Percentiles rank a stretch among this genome's conserved stretches.
Conservation (phyloP, 2,797 vertebrate species). For the Anabas testudineus region DNA sequence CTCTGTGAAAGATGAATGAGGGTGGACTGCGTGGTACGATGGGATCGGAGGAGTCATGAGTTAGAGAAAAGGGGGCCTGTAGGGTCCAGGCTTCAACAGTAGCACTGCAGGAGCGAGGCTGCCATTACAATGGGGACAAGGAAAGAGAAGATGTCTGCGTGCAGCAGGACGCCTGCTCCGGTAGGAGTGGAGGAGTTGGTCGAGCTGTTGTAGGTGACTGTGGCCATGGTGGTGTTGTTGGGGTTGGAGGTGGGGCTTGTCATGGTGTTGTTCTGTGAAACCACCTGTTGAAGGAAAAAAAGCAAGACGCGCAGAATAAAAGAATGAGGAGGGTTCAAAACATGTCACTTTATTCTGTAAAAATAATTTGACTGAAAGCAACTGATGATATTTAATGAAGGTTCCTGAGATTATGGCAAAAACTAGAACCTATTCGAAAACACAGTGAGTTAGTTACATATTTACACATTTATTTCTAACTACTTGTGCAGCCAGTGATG, state of each 20-base stretch:
- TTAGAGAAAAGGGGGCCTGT: conserved; percentile 20
- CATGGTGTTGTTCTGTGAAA: conserved; percentile 47
- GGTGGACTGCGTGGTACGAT: conserved; percentile 45
- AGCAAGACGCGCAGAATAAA: conserved; percentile 3
- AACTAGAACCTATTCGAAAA: background rate
- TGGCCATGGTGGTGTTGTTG: conserved; percentile 62
- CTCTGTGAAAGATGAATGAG: conserved; percentile 49
- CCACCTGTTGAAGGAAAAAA: conserved; percentile 60
- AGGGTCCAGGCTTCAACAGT: conserved; percentile 82
- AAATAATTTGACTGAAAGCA: background rate
- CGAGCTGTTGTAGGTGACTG: conserved; percentile 51
- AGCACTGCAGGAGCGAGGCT: conserved; percentile 86
- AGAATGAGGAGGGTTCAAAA: background rate
- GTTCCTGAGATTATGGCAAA: background rate
- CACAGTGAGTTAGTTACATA: background rate
- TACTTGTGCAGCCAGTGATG: background rate
- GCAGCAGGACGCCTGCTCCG: conserved; percentile 81
- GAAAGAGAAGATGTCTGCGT: conserved; percentile 79
- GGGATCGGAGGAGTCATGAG: conserved; percentile 25
- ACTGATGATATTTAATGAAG: background rate
- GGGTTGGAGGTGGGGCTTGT: conserved; percentile 65
- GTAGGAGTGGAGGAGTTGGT: conserved; percentile 75
- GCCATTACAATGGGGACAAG: conserved; percentile 79
- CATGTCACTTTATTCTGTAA: background rate
- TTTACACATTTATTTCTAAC: background rate